Evolutionary conservation across 53 echinoderm and acorn worm genomes (phyloP), one percentile per base, ranked within the genome.

Genomic region (Hippasteria phrygiana): DNA sequence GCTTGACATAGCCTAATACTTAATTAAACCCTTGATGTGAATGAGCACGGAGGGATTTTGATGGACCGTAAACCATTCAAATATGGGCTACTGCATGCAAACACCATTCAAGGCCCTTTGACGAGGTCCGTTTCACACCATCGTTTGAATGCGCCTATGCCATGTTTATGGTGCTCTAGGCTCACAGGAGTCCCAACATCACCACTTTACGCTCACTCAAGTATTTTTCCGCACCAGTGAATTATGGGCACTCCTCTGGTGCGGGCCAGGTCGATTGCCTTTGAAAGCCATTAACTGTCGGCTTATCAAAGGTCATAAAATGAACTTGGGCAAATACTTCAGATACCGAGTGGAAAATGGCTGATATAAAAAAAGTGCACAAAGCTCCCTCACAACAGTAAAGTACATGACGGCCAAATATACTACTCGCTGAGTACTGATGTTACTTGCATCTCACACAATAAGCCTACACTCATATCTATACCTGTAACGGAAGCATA

Each of bases 271-370:
- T 67, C 32, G 28, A n/a, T 39, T 78, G 17, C 39, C 24, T 56
- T 51, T 71, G 32, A 35, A 71, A 20, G 31, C 51, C 39, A 3
- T 14, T 24, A 51, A 71, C 22, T 0, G 53, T 70, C 24, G 85
- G 71, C 54, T 26, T 48, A 85, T 85, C 85, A 71, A 85, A 85
- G 85, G 71, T 85, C 13, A 36, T 85, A 47, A 69, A 85, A 71
- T 24, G 29, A 85, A 85, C 85, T 85, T 71, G 55, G 29, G 48
- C 50, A 71, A 85, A 85, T 36, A 85, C 69, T 42, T 38, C 43
- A 79, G 62, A 24, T 0, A 18, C 45, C 27, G 9, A 62, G 79
- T 55, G 38, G 56, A 79, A 18, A 79, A 55, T 45, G 65, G 33
- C 43, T 41, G 65, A 32, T 64, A 11, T n/a, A n/a, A n/a, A n/a